A percentile compares a stretch with the other conserved stretches of the same genome.
phyloP scores from a whole-genome alignment of 2,888 invertebrate genomes.

The Microctonus brassicae region DNA sequence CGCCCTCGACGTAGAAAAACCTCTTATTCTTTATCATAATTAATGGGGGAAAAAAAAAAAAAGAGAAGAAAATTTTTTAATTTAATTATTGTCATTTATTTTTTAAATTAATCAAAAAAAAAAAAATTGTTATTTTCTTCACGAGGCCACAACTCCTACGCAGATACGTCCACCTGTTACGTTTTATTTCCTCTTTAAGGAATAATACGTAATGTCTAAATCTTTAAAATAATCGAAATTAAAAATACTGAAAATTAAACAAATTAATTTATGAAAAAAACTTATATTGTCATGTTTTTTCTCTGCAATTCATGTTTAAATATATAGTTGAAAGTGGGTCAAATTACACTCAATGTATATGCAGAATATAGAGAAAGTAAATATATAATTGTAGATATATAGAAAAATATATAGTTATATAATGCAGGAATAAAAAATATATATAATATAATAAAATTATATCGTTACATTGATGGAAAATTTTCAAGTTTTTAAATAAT shows the following conservation, averaged over 20 bases:
- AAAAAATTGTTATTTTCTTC: conserved; percentile 28
- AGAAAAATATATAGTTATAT: conserved; percentile 25
- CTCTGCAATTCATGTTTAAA: conserved; percentile 36
- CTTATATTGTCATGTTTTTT: conserved; percentile 40
- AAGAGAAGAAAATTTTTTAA: no score
- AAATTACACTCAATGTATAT: conserved; percentile 46
- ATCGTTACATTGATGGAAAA: conserved; percentile 53
- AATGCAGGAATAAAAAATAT: conserved; percentile 14
- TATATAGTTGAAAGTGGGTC: conserved; percentile 22
- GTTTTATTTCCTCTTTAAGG: conserved; percentile 53
- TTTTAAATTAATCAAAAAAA: no score
- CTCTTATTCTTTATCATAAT: background rate
- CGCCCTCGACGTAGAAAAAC: conserved; percentile 45
- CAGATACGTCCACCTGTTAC: conserved; percentile 56
- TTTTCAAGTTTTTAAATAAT: conserved; percentile 52
- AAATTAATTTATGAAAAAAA: conserved; percentile 22
- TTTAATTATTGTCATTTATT: no score
- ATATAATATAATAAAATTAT: conserved; percentile 32
- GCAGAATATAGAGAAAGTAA: conserved; percentile 59
- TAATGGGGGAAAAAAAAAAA: no score
- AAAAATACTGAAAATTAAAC: background rate
- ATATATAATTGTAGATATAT: conserved; percentile 46
- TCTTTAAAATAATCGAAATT: conserved; percentile 2
- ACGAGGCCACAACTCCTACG: conserved; percentile 56
- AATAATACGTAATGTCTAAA: no score